Conservation (phyloP, 2,888 invertebrate species). For the Nesidiocoris tenuis region DNA sequence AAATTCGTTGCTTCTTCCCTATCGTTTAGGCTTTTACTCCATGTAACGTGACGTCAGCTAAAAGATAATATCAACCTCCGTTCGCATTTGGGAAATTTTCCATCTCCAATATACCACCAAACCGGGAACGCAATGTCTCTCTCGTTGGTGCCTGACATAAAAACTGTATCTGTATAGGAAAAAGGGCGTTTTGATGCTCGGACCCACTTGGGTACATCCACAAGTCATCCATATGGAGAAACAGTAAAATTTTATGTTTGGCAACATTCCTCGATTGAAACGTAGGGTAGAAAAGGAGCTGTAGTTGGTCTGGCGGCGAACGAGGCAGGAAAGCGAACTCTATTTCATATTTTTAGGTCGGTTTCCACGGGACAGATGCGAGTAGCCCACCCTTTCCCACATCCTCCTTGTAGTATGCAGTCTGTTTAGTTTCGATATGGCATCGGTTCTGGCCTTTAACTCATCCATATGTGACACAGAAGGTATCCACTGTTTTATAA, state of each 20-base stretch:
- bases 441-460: not conserved
- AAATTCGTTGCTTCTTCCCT: not conserved
- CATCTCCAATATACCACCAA: not conserved
- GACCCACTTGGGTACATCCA: constrained; percentile 45
- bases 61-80: not conserved
- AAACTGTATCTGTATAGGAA: constrained; percentile 4
- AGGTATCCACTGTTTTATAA: constrained; percentile 21
- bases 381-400: constrained; percentile 12
- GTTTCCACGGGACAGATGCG: constrained; percentile 34
- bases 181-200: constrained; percentile 39
- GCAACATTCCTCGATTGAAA: constrained; percentile 43
- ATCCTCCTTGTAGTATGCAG: not conserved
- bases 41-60: not conserved
- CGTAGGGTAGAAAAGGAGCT: not conserved
- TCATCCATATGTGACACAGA: constrained; percentile 12
- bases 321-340: not conserved
- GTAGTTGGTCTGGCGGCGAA: not conserved
- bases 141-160: constrained; percentile 34
- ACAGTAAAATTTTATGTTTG: constrained; percentile 50
- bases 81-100: not conserved
- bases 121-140: constrained; percentile 14
- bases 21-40: not conserved
- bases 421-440: not conserved
- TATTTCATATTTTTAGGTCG: constrained; percentile 32
- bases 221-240: constrained; percentile 50